phyloP scores from a whole-genome alignment of 2,797 vertebrate species.

The Megaceryle alcyon region DNA sequence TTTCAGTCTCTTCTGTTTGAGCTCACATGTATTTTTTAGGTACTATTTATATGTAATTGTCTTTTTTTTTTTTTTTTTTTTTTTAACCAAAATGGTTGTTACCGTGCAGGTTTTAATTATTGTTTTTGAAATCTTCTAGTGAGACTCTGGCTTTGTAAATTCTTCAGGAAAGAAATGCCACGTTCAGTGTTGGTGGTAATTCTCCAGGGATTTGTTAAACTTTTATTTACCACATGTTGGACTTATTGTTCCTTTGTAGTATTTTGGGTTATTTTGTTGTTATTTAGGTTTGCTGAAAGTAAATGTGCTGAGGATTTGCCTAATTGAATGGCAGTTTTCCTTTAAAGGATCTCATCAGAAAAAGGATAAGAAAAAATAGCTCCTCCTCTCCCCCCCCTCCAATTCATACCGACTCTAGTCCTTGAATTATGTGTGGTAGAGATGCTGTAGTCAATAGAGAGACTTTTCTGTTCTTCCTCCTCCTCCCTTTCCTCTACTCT shows the following conservation, averaged over 20 bases:
- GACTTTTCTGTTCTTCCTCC: slow-evolving; percentile 27
- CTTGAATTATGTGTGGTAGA: slow-evolving; percentile 55
- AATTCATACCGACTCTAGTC: background rate
- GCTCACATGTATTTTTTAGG: background rate
- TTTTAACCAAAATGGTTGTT: background rate
- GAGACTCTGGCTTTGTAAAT: slow-evolving; percentile 11
- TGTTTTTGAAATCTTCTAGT: slow-evolving; percentile 6
- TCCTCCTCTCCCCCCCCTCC: background rate
- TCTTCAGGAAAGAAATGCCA: slow-evolving; percentile 1
- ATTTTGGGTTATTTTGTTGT: slow-evolving; percentile 43
- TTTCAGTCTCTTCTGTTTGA: background rate
- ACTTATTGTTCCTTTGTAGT: background rate
- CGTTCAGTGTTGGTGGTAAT: background rate
- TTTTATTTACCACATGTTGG: slow-evolving; percentile 22
- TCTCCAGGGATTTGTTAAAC: slow-evolving; percentile 46
- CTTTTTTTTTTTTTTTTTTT: background rate
- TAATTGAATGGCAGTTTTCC: slow-evolving; percentile 32
- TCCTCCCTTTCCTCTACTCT: background rate
- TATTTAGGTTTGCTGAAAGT: slow-evolving; percentile 57
- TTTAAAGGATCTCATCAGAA: background rate
- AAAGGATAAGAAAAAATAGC: background rate
- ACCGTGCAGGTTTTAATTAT: background rate
- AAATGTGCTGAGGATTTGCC: slow-evolving; percentile 49
- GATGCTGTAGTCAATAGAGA: slow-evolving; percentile 50
- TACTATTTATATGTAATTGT: background rate